Evolutionary conservation across 2,797 vertebrate genomes (phyloP).

Genomic region (Tragelaphus eurycerus): DNA sequence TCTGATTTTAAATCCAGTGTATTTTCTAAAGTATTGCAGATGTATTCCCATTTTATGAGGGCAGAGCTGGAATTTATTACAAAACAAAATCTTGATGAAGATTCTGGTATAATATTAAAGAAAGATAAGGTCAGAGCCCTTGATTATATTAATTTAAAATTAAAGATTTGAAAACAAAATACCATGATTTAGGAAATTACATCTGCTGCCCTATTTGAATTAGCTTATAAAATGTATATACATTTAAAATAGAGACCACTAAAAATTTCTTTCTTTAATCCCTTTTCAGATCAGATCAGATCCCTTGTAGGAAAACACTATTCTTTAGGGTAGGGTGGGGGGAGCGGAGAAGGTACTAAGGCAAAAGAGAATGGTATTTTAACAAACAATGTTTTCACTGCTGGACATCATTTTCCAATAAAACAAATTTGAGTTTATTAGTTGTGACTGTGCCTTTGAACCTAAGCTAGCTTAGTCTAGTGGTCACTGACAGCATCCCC

Average conservation of each 20-base stretch:
- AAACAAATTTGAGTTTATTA: slow-evolving; percentile 32
- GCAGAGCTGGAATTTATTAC: neutral
- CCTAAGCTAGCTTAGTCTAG: neutral
- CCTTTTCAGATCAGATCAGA: neutral
- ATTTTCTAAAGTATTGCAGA: neutral
- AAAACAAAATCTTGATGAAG: neutral
- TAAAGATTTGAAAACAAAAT: slow-evolving; percentile 21
- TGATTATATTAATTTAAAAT: neutral
- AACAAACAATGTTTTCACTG: slow-evolving; percentile 24
- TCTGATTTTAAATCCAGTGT: neutral
- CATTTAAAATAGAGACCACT: slow-evolving; percentile 26
- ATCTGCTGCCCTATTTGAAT: neutral
- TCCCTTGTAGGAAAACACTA: neutral
- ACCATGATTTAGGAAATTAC: slow-evolving; percentile 4
- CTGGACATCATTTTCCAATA: neutral
- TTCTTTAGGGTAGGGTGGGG: neutral
- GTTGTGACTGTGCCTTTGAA: slow-evolving; percentile 32
- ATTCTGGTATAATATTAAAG: slow-evolving; percentile 35
- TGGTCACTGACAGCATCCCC: neutral
- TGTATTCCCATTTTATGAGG: neutral
- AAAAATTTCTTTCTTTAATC: neutral
- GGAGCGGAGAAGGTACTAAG: neutral
- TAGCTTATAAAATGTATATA: neutral
- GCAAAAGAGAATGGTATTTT: slow-evolving; percentile 36
- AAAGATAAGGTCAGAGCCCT: neutral